phyloP scores from a whole-genome alignment of 2,888 invertebrate genomes.

The Orchesella flavescens region DNA sequence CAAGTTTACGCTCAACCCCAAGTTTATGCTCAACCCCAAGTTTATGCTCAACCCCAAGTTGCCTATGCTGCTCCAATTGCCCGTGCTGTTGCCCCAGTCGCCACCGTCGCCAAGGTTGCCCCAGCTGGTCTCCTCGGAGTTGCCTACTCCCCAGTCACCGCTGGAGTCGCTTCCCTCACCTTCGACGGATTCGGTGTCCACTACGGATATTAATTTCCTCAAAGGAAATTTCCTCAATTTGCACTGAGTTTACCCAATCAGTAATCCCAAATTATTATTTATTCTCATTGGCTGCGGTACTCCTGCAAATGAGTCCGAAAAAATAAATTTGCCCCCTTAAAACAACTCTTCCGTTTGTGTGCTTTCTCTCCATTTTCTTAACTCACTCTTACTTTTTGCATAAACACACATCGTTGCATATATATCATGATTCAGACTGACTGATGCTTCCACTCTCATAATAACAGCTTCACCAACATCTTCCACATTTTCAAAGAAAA shows the following conservation, averaged over 20 bases:
- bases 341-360: background rate
- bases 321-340: slow-evolving; percentile 25
- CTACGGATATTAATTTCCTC: slow-evolving; percentile 61
- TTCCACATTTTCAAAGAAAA: too few species aligned
- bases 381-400: too few species aligned
- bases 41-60: background rate
- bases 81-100: slow-evolving; percentile 74
- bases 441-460: too few species aligned
- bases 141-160: slow-evolving; percentile 78
- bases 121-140: slow-evolving; percentile 72
- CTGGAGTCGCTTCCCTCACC: slow-evolving; percentile 80
- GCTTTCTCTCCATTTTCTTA: too few species aligned
- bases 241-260: slow-evolving; percentile 25
- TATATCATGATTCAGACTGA: too few species aligned
- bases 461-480: too few species aligned
- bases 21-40: slow-evolving; percentile 7
- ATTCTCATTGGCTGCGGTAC: slow-evolving; percentile 28
- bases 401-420: too few species aligned
- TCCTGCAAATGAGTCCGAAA: slow-evolving; percentile 30
- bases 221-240: background rate
- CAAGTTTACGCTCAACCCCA: too few species aligned
- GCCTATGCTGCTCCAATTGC: slow-evolving; percentile 72
- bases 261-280: slow-evolving; percentile 23
- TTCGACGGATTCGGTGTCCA: slow-evolving; percentile 74
- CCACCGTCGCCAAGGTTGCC: slow-evolving; percentile 74